Percentiles rank a stretch among this genome's conserved stretches.
Conservation (phyloP, 2,113 vertebrate genomes). For the Phalacrocorax aristotelis region DNA sequence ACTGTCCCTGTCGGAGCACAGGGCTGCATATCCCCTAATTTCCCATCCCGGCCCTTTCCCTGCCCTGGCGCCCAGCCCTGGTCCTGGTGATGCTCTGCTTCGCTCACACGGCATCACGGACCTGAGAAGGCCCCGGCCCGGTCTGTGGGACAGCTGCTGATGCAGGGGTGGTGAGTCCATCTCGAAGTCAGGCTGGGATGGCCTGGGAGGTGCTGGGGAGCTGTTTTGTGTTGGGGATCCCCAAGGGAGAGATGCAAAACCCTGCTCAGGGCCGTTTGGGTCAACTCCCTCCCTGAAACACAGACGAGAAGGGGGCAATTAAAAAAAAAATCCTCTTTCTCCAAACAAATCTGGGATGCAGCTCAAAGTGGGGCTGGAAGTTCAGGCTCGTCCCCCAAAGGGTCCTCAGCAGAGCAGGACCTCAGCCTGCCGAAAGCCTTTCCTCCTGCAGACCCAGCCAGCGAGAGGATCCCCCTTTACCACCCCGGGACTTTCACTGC, state of each 20-base stretch:
- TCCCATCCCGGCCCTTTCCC: not conserved
- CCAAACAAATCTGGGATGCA: accelerated
- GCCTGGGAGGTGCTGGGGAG: not conserved
- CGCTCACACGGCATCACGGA: not conserved
- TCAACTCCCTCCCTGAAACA: not conserved
- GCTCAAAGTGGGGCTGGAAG: not conserved
- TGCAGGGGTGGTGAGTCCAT: not conserved
- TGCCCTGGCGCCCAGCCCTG: not conserved
- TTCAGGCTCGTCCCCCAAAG: not conserved
- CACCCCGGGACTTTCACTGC: not conserved
- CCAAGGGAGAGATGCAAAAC: not conserved
- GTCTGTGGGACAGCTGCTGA: not conserved
- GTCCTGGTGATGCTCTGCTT: not conserved
- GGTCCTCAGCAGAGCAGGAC: not conserved
- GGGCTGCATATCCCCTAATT: no score
- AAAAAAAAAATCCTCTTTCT: not conserved
- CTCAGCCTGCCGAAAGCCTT: not conserved
- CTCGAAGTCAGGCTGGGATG: not conserved
- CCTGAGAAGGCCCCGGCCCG: not conserved
- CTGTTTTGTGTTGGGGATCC: not conserved
- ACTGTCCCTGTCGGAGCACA: not conserved
- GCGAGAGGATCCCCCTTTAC: not conserved
- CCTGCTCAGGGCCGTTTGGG: not conserved
- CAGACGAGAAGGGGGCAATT: not conserved
- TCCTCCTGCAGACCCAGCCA: not conserved